Percentiles rank a stretch among this genome's conserved stretches.
Evolutionary conservation across 2,113 vertebrate genomes (phyloP).

Genomic region (Cervus canadensis): DNA sequence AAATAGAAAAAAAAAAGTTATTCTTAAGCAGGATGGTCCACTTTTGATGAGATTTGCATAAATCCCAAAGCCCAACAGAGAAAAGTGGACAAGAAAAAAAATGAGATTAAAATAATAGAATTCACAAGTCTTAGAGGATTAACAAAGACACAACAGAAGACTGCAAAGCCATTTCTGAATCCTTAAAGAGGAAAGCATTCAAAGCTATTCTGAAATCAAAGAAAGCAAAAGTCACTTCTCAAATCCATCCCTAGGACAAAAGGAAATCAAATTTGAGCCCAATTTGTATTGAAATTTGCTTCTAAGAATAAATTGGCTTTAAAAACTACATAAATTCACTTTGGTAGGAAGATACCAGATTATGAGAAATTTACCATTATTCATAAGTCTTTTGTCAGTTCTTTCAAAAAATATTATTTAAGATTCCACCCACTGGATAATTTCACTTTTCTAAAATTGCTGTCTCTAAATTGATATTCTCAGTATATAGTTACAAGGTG

Average conservation of each 20-base stretch:
- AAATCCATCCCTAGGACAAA: slow-evolving; percentile 25
- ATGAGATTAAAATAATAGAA: slow-evolving; percentile 55
- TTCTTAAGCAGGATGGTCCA: slow-evolving; percentile 42
- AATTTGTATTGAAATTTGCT: slow-evolving; percentile 8
- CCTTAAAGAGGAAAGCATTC: slow-evolving; percentile 27
- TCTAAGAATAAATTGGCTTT: slow-evolving; percentile 22
- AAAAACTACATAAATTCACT: slow-evolving; percentile 23
- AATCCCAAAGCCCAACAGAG: slow-evolving; percentile 25
- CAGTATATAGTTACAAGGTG: neutral
- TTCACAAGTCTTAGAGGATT: slow-evolving; percentile 53
- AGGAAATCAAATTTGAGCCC: slow-evolving; percentile 45
- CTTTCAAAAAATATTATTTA: neutral
- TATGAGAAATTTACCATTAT: slow-evolving; percentile 14
- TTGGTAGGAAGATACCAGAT: neutral
- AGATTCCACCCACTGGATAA: neutral
- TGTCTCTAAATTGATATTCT: neutral
- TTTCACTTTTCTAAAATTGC: neutral
- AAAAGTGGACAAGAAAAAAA: slow-evolving; percentile 31
- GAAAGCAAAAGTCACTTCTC: slow-evolving; percentile 47
- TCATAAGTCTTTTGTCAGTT: neutral
- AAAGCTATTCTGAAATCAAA: slow-evolving; percentile 58
- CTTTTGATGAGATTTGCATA: slow-evolving; percentile 61
- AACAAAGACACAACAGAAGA: slow-evolving; percentile 28
- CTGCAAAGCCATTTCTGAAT: slow-evolving; percentile 5
- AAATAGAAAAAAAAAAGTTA: slow-evolving; percentile 7